phyloP scores from a whole-genome alignment of 2,113 vertebrate genomes.

The Ovis canadensis region DNA sequence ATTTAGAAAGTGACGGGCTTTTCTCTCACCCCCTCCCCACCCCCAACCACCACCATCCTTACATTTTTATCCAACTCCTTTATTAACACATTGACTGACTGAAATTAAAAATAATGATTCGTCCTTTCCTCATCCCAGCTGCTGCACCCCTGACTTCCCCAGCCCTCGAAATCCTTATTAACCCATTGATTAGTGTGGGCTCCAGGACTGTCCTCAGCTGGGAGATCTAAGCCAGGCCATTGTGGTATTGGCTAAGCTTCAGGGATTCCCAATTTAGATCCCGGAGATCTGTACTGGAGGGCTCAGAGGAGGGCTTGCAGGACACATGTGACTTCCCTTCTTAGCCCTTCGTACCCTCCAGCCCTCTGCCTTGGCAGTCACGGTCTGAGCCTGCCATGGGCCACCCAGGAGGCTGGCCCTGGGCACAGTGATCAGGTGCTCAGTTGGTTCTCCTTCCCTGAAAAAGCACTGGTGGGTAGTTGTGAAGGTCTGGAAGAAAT shows the following conservation, averaged over 20 bases:
- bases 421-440: no score
- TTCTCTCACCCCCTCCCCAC: not conserved
- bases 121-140: constrained; percentile 61
- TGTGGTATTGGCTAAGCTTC: not conserved
- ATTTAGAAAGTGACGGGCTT: not conserved
- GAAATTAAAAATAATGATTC: constrained; percentile 81
- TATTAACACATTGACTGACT: constrained; percentile 75
- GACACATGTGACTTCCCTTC: constrained; percentile 18
- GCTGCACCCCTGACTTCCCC: constrained; percentile 43
- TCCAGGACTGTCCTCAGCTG: constrained; percentile 9
- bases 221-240: not conserved
- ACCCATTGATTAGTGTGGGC: constrained; percentile 72
- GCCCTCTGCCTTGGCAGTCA: not conserved
- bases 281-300: constrained; percentile 47
- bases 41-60: not conserved
- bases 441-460: not conserved
- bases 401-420: not conserved
- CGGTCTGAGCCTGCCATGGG: accelerated
- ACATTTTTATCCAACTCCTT: not conserved
- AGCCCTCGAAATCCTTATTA: constrained; percentile 58
- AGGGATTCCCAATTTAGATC: not conserved
- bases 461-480: not conserved
- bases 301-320: not conserved
- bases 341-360: not conserved
- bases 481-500: not conserved